A percentile compares a stretch with the other conserved stretches of the same genome.
Evolutionary conservation across 2,888 invertebrate species (phyloP).

Genomic region (Himalopsyche kuldschensis): DNA sequence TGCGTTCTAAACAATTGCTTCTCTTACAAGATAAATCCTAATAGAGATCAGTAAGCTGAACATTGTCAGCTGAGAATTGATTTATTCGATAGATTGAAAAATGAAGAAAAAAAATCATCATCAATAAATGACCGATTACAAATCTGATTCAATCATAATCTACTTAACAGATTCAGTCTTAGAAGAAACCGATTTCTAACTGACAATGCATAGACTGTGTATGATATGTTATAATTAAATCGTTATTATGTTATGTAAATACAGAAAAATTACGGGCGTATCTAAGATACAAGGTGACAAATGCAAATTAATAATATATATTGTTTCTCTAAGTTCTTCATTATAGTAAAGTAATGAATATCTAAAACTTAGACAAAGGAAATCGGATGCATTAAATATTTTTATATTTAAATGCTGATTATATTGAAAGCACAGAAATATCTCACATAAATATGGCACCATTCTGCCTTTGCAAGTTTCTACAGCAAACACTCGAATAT

Average conservation of each 20-base stretch:
- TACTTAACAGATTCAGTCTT: background rate
- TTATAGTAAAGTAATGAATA: too few relatives aligned
- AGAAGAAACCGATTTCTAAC: background rate
- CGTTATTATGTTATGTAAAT: background rate
- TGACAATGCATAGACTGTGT: background rate
- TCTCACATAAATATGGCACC: too few relatives aligned
- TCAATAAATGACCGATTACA: background rate
- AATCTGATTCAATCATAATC: background rate
- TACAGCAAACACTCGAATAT: too few relatives aligned
- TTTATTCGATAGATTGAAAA: background rate
- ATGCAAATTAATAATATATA: too few relatives aligned
- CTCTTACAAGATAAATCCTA: slow-evolving; percentile 4
- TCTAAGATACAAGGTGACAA: background rate
- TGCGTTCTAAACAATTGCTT: slow-evolving; percentile 69
- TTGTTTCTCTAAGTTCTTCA: too few relatives aligned
- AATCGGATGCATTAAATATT: too few relatives aligned
- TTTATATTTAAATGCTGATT: too few relatives aligned
- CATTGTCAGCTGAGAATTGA: background rate
- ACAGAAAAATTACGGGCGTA: background rate
- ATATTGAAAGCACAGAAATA: too few relatives aligned
- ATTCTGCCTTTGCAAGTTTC: too few relatives aligned
- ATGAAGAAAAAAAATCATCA: background rate
- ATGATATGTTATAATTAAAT: background rate
- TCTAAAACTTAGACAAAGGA: too few relatives aligned
- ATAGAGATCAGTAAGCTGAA: background rate